phyloP scores from a whole-genome alignment of 2,113 vertebrate species.

The Cochlearius cochlearius region DNA sequence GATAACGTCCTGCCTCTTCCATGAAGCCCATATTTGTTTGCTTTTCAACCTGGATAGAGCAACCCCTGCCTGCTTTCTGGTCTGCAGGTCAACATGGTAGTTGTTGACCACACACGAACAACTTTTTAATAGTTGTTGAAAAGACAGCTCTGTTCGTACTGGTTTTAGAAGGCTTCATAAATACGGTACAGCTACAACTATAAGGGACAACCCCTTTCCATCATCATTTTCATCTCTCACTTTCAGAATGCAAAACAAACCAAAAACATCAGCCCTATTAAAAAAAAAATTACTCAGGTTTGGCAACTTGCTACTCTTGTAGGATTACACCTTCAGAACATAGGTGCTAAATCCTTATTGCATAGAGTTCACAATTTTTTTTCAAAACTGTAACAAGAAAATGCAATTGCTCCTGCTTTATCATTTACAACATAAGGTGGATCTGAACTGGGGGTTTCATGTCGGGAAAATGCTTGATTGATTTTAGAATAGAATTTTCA shows the following conservation, averaged over 20 bases:
- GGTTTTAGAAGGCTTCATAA: neutral
- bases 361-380: neutral
- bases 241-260: neutral
- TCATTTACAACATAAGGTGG: neutral
- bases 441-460: neutral
- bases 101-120: neutral
- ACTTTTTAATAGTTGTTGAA: neutral
- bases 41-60: neutral
- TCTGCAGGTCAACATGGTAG: neutral
- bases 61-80: neutral
- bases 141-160: neutral
- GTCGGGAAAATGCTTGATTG: neutral
- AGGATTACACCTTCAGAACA: neutral
- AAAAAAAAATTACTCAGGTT: neutral
- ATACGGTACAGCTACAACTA: neutral
- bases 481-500: constrained; percentile 26
- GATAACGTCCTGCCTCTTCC: neutral
- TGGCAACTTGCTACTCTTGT: neutral
- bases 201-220: neutral
- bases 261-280: neutral
- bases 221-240: neutral
- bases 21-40: rapidly evolving
- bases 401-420: neutral
- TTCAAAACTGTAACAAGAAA: neutral
- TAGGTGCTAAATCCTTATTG: neutral